Conservation (phyloP, 2,797 vertebrate species). For the Fundulus diaphanus region DNA sequence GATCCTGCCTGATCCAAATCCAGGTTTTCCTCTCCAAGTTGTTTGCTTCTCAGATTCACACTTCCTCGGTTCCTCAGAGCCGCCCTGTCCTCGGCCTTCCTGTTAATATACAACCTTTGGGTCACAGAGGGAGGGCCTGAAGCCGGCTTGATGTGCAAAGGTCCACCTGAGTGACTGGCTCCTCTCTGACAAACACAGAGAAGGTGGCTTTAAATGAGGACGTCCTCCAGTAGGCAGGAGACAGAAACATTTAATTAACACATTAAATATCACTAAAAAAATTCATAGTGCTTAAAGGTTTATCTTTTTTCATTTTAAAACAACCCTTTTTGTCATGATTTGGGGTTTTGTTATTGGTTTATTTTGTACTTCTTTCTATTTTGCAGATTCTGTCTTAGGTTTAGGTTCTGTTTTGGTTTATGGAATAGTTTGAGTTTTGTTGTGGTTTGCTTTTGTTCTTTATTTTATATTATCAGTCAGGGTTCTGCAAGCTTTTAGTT, state of each 20-base stretch:
- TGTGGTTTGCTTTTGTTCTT: too few relatives aligned
- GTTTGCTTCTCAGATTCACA: neutral
- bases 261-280: too few relatives aligned
- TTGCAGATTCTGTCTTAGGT: too few relatives aligned
- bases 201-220: neutral
- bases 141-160: conserved; percentile 39
- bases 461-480: too few relatives aligned
- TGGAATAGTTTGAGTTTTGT: too few relatives aligned
- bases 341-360: too few relatives aligned
- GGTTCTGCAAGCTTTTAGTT: too few relatives aligned
- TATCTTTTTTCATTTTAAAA: neutral
- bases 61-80: conserved; percentile 28
- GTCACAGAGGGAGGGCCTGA: conserved; percentile 44
- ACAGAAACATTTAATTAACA: too few relatives aligned
- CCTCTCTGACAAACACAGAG: conserved; percentile 12
- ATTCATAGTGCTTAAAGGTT: neutral
- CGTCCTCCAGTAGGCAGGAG: neutral
- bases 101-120: conserved; percentile 81
- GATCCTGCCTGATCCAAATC: neutral
- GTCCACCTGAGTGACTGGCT: conserved; percentile 39
- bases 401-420: too few relatives aligned
- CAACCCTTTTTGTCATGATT: too few relatives aligned
- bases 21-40: neutral
- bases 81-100: conserved; percentile 21
- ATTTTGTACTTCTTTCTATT: too few relatives aligned